A percentile compares a stretch with the other conserved stretches of the same genome.
Evolutionary conservation across 2,888 invertebrate species (phyloP).

Genomic region (Carabus problematicus): DNA sequence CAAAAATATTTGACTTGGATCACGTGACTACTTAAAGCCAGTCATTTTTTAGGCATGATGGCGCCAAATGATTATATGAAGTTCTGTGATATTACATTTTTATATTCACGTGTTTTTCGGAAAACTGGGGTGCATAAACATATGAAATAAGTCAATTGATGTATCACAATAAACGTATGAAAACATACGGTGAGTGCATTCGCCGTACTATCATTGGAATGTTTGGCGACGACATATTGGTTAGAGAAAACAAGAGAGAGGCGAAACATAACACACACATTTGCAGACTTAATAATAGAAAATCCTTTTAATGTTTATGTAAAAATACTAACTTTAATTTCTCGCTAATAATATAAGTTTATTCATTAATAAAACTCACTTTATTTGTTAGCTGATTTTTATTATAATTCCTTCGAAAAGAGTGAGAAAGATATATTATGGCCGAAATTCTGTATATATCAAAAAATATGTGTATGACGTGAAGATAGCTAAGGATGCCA

Average conservation of each 20-base stretch:
- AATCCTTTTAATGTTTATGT: too few relatives aligned
- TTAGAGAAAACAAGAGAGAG: constrained; percentile 59
- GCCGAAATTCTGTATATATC: constrained; percentile 8
- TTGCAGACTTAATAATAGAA: background rate
- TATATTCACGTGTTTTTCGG: constrained; percentile 45
- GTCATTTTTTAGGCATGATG: constrained; percentile 65
- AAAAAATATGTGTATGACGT: too few relatives aligned
- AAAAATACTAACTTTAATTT: too few relatives aligned
- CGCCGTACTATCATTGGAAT: constrained; percentile 57
- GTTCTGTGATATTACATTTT: constrained; percentile 57
- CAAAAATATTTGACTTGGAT: constrained; percentile 54
- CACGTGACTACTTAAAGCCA: constrained; percentile 61
- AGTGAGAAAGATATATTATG: constrained; percentile 30
- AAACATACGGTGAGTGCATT: constrained; percentile 52
- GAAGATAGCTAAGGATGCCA: too few relatives aligned
- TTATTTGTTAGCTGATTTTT: background rate
- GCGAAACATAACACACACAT: constrained; percentile 40
- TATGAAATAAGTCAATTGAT: background rate
- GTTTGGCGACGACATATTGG: constrained; percentile 66
- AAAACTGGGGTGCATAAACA: constrained; percentile 40
- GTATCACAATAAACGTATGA: constrained; percentile 1
- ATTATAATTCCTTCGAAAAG: constrained; percentile 13
- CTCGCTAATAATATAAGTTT: too few relatives aligned
- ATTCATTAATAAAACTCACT: too few relatives aligned
- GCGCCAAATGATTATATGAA: constrained; percentile 64